Percentiles rank a stretch among this genome's conserved stretches.
Conservation (phyloP, 2,888 invertebrate genomes). For the Drosophila hawaiiensis region DNA sequence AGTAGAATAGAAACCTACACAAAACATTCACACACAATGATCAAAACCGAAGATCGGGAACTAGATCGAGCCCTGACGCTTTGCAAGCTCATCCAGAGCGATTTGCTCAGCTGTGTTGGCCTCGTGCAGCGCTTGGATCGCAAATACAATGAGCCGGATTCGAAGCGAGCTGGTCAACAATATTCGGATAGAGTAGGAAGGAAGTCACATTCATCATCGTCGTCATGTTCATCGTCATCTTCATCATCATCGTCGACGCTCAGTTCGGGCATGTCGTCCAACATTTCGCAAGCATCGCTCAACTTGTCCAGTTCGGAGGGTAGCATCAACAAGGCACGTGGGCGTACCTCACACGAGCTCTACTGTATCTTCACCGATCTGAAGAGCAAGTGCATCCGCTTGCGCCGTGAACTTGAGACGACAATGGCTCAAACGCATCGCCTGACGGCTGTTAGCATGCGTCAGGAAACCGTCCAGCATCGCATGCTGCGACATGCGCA, state of each 20-base stretch:
- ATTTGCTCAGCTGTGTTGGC: slow-evolving; percentile 49
- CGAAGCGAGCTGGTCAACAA: slow-evolving; percentile 9
- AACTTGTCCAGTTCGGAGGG: slow-evolving; percentile 19
- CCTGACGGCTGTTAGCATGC: slow-evolving; percentile 26
- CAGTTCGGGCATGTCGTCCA: slow-evolving; percentile 3
- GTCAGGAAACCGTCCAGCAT: slow-evolving; percentile 49
- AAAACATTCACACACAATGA: slow-evolving; percentile 38
- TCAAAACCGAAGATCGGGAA: slow-evolving; percentile 40
- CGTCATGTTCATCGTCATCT: neutral
- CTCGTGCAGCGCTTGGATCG: slow-evolving; percentile 49
- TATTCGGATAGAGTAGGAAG: slow-evolving; percentile 1
- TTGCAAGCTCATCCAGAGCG: slow-evolving; percentile 38
- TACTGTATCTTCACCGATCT: slow-evolving; percentile 49
- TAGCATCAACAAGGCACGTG: slow-evolving; percentile 22
- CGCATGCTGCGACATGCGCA: slow-evolving; percentile 36
- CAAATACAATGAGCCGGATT: slow-evolving; percentile 51
- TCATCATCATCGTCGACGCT: neutral
- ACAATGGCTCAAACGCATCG: slow-evolving; percentile 45
- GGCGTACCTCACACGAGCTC: slow-evolving; percentile 51
- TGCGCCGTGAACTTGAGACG: slow-evolving; percentile 59
- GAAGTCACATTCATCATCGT: neutral
- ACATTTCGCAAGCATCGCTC: slow-evolving; percentile 16
- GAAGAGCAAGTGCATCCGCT: slow-evolving; percentile 59
- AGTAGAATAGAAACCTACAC: slow-evolving; percentile 37
- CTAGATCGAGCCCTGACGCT: slow-evolving; percentile 58